Conservation (phyloP, 2,888 invertebrate genomes). For the Limnephilus rhombicus region DNA sequence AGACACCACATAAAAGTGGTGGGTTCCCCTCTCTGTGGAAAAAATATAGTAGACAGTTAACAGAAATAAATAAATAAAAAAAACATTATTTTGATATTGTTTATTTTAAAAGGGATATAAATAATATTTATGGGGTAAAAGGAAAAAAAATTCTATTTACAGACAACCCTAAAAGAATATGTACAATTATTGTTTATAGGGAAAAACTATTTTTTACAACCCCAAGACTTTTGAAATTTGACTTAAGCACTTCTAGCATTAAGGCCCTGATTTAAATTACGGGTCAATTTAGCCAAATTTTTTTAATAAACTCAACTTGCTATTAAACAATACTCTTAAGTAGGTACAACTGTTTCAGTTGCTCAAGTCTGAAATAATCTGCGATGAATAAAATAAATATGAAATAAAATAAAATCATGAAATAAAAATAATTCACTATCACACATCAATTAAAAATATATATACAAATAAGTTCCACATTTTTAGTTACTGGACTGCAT, state of each 20-base stretch:
- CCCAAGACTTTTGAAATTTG: background rate
- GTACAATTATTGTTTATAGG: background rate
- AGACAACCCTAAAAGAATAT: background rate
- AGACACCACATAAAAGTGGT: background rate
- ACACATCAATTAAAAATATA: too few relatives aligned
- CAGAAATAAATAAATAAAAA: background rate
- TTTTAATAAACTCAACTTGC: background rate
- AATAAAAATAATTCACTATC: too few relatives aligned
- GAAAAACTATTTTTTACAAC: background rate
- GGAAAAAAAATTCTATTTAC: background rate
- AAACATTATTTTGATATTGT: background rate
- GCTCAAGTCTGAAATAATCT: background rate
- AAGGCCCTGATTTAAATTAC: background rate
- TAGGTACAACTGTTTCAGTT: background rate
- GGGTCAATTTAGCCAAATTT: background rate
- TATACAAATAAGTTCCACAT: background rate
- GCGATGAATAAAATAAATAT: background rate
- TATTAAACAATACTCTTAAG: background rate
- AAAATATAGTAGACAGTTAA: background rate
- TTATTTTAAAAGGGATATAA: background rate
- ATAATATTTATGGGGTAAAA: background rate
- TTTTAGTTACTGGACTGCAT: background rate
- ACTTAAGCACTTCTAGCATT: too few relatives aligned
- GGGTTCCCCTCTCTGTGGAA: too few relatives aligned
- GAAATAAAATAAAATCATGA: background rate